A percentile compares a stretch with the other conserved stretches of the same genome.
These are phyloP conservation scores for Bovichtus variegatus DNA, from an alignment of 2,797 vertebrate genomes.

Conservation along the genomic window DNA sequence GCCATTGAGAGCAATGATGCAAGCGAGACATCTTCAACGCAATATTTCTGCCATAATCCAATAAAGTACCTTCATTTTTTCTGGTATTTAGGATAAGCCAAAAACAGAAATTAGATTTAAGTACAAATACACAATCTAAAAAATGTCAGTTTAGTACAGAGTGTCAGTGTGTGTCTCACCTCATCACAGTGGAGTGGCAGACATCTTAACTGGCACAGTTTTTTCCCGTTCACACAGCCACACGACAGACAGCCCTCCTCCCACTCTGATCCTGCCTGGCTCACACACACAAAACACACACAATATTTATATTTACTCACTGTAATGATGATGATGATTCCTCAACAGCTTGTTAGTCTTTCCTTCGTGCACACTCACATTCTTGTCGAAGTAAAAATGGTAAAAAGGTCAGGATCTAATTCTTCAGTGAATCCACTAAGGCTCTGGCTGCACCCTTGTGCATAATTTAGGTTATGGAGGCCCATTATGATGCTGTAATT, in stretches of 20 bases:
- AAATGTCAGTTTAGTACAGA: background rate
- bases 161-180: slow-evolving; percentile 77
- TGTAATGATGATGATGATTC: background rate
- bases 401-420: background rate
- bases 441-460: background rate
- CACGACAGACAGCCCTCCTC: slow-evolving; percentile 86
- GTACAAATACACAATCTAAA: background rate
- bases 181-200: slow-evolving; percentile 84
- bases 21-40: background rate
- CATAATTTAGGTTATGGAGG: slow-evolving; percentile 18
- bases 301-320: slow-evolving; percentile 13
- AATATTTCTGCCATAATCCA: background rate
- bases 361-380: slow-evolving; percentile 3
- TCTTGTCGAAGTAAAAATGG: slow-evolving; percentile 5
- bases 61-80: background rate
- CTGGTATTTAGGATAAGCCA: background rate
- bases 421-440: background rate
- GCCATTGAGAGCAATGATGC: background rate
- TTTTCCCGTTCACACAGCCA: slow-evolving; percentile 85
- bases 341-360: background rate
- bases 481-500: slow-evolving; percentile 15
- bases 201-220: slow-evolving; percentile 83
- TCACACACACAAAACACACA: slow-evolving; percentile 52
- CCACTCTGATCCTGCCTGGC: slow-evolving; percentile 88
- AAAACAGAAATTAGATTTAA: background rate